Percentiles rank a stretch among this genome's conserved stretches.
phyloP scores from a whole-genome alignment of 2,797 vertebrate genomes.

The Phalanger gymnotis region DNA sequence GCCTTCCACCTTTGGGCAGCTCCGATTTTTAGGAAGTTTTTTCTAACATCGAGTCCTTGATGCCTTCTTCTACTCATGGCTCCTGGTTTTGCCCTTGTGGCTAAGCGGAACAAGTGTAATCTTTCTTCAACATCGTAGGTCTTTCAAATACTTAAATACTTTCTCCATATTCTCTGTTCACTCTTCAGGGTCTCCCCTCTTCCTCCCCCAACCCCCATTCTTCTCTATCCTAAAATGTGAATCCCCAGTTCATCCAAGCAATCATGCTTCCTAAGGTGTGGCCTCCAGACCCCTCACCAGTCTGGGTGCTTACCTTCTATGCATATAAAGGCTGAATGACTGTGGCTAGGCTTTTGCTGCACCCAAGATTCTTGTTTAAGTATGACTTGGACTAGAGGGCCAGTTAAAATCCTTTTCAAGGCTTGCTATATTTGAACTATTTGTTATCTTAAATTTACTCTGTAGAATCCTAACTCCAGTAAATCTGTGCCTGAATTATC shows the following conservation, averaged over 20 bases:
- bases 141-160: neutral
- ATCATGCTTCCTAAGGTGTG: neutral
- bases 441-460: conserved; percentile 45
- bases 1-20: neutral
- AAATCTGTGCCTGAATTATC: conserved; percentile 11
- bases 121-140: too few species aligned
- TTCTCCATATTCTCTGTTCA: neutral
- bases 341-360: neutral
- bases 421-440: neutral
- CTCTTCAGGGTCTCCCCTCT: neutral
- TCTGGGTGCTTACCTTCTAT: neutral
- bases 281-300: neutral
- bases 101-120: neutral
- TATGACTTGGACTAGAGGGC: neutral
- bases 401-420: neutral
- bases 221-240: neutral
- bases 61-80: neutral
- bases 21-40: neutral
- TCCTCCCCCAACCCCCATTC: neutral
- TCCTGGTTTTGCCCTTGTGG: neutral
- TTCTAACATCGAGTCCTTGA: neutral
- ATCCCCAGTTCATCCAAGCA: neutral
- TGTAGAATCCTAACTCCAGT: neutral
- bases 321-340: neutral
- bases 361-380: neutral